A percentile compares a stretch with the other conserved stretches of the same genome.
Evolutionary conservation across 2,113 vertebrate species (phyloP).

Genomic region (Setophaga petechia): DNA sequence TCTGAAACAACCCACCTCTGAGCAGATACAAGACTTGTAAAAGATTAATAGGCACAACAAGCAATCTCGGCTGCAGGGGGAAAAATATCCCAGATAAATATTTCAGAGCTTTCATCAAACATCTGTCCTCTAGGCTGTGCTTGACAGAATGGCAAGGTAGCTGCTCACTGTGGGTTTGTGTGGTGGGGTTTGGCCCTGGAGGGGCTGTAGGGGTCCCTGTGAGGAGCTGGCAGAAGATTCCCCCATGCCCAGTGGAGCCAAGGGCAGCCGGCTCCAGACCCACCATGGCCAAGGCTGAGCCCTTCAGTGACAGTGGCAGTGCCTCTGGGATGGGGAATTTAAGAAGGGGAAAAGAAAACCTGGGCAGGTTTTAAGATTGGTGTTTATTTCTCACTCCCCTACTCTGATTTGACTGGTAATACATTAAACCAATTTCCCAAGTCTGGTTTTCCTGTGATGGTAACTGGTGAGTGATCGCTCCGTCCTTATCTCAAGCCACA

Average conservation of each 20-base stretch:
- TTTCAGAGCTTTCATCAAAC: constrained; percentile 55
- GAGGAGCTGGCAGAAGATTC: background rate
- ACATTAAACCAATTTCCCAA: background rate
- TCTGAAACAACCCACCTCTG: constrained; percentile 34
- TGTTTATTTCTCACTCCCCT: background rate
- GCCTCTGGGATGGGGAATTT: background rate
- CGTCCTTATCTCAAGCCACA: background rate
- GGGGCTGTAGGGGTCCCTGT: background rate
- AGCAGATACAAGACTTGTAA: constrained; percentile 57
- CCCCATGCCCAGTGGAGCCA: background rate
- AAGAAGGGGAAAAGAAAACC: rapidly evolving
- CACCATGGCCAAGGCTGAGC: background rate
- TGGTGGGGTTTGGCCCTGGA: background rate
- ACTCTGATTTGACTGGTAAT: background rate
- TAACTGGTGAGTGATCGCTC: background rate
- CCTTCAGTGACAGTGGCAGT: background rate
- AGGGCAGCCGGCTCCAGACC: background rate
- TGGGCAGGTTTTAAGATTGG: background rate
- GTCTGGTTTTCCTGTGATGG: background rate
- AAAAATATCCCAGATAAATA: constrained; percentile 61
- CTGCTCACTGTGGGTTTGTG: background rate
- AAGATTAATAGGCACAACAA: constrained; percentile 66
- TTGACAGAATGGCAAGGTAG: constrained; percentile 31
- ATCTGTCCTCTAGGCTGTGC: constrained; percentile 50
- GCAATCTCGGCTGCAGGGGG: constrained; percentile 34